Evolutionary conservation across 2,113 vertebrate species (phyloP).

Genomic region (Lophura nycthemera): DNA sequence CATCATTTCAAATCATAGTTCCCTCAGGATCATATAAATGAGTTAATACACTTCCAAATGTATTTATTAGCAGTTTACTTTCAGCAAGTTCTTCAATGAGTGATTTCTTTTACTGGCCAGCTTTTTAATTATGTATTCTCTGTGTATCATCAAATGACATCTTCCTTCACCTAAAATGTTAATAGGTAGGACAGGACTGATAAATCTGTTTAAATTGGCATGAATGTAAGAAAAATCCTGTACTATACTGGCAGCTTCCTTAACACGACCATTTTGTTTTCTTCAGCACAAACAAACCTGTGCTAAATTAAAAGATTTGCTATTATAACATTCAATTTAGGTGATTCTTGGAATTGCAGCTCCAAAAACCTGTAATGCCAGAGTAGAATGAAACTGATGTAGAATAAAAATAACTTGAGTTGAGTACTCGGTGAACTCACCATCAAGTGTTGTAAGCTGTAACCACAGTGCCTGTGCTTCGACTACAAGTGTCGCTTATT

Average conservation of each 20-base stretch:
- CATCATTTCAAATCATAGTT: conserved; percentile 3
- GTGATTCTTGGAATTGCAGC: not conserved
- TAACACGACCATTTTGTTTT: not conserved
- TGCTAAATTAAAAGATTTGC: not conserved
- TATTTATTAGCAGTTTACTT: conserved; percentile 48
- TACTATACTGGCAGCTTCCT: not conserved
- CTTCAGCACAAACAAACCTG: conserved; percentile 11
- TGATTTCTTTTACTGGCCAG: conserved; percentile 14
- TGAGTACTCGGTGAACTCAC: not conserved
- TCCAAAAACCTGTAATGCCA: not conserved
- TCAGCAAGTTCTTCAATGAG: not conserved
- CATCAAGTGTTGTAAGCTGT: not conserved
- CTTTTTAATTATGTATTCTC: conserved; percentile 41
- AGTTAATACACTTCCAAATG: conserved; percentile 1
- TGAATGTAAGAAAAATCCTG: not conserved
- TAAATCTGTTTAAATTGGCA: conserved; percentile 32
- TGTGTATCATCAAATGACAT: conserved; percentile 18
- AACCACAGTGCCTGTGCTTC: not conserved
- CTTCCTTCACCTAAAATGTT: conserved; percentile 39
- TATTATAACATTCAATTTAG: not conserved
- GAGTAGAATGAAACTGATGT: not conserved
- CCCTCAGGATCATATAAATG: not conserved
- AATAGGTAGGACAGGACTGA: conserved; percentile 4
- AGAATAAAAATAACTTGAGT: not conserved
- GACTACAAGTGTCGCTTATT: not conserved